phyloP scores from a whole-genome alignment of 2,888 invertebrate species.

The Cataglyphis cursor region DNA sequence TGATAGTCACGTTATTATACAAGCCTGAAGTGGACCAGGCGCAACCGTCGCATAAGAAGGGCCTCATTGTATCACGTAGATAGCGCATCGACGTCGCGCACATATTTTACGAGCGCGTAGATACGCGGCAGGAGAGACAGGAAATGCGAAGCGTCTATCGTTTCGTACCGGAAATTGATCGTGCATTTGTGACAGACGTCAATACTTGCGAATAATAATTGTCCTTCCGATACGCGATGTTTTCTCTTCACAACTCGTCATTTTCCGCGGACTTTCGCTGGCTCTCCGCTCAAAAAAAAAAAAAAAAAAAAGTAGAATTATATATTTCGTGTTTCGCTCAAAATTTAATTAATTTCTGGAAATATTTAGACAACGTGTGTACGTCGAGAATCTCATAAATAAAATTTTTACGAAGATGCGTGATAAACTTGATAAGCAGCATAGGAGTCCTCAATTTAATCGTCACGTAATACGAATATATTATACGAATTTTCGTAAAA shows the following conservation, averaged over 20 bases:
- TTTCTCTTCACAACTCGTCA: conserved; percentile 23
- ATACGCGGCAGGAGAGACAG: conserved; percentile 5
- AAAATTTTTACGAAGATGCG: background rate
- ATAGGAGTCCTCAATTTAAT: background rate
- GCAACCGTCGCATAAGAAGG: conserved; percentile 68
- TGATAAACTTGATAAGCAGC: background rate
- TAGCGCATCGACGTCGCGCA: conserved; percentile 62
- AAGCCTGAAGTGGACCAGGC: conserved; percentile 44
- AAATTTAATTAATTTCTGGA: background rate
- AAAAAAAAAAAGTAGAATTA: conserved; percentile 10
- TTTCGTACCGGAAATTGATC: conserved; percentile 72
- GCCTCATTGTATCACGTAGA: conserved; percentile 69
- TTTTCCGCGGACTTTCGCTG: background rate
- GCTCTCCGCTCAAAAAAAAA: background rate
- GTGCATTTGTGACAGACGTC: conserved; percentile 59
- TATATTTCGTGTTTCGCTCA: background rate
- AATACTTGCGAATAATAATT: conserved; percentile 52
- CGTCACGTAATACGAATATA: background rate
- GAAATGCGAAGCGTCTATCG: conserved; percentile 3
- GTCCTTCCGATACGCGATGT: background rate
- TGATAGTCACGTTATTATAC: conserved; percentile 77
- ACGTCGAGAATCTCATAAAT: background rate
- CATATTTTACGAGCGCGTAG: conserved; percentile 69
- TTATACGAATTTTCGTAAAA: background rate
- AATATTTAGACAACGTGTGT: background rate